Percentiles rank a stretch among this genome's conserved stretches.
Evolutionary conservation across 2,113 vertebrate species (phyloP).

Genomic region (Holacanthus passer): DNA sequence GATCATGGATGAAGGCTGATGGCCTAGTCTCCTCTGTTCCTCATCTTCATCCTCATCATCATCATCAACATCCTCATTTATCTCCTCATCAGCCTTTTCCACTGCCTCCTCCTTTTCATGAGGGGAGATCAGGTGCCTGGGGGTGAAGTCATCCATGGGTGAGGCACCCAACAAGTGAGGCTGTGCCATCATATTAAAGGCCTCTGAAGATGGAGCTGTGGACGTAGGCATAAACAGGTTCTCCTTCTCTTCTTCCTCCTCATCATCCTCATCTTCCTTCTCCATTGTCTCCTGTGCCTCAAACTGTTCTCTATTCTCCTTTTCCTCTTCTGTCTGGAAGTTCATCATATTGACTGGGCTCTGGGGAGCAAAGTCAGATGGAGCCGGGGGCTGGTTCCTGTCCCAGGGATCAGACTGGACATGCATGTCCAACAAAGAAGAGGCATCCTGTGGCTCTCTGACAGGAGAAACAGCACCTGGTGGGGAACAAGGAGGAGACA

Average conservation of each 20-base stretch:
- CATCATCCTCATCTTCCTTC: constrained; percentile 44
- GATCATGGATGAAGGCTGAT: constrained; percentile 67
- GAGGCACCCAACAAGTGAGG: constrained; percentile 53
- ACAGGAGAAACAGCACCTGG: constrained; percentile 59
- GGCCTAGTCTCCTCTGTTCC: constrained; percentile 75
- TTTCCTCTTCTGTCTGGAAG: constrained; percentile 52
- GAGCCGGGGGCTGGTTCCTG: constrained; percentile 29
- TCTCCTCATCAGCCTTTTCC: constrained; percentile 86
- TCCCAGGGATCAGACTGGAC: constrained; percentile 63
- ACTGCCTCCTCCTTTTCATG: constrained; percentile 81
- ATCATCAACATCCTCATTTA: constrained; percentile 83
- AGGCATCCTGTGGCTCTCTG: constrained; percentile 58
- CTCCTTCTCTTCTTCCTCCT: constrained; percentile 60
- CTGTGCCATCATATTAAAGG: constrained; percentile 45
- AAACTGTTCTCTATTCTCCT: constrained; percentile 31
- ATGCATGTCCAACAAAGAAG: constrained; percentile 62
- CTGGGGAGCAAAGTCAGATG: constrained; percentile 39
- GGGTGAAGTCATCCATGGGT: constrained; percentile 50
- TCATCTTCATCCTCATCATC: constrained; percentile 75
- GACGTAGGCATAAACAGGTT: constrained; percentile 57
- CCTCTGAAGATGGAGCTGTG: constrained; percentile 43
- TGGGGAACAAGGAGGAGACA: constrained; percentile 84
- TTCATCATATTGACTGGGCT: constrained; percentile 35
- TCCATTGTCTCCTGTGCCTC: constrained; percentile 19
- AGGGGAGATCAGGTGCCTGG: constrained; percentile 60